phyloP scores from a whole-genome alignment of 2,797 vertebrate species.

The Catharus ustulatus region DNA sequence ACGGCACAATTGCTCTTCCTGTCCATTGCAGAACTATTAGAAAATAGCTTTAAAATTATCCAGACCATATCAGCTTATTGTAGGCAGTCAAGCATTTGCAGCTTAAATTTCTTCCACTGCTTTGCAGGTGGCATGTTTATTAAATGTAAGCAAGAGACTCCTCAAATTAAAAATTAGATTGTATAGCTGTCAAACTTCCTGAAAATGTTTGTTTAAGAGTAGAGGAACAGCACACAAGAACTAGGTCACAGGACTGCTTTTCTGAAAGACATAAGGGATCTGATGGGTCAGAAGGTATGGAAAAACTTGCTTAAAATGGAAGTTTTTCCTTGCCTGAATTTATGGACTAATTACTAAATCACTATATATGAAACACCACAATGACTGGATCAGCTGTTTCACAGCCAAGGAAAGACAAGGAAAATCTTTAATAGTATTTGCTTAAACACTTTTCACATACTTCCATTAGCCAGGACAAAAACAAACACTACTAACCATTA shows the following conservation, averaged over 20 bases:
- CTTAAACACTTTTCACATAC: neutral
- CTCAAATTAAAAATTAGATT: neutral
- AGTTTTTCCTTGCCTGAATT: conserved; percentile 21
- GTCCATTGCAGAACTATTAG: neutral
- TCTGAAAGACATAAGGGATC: neutral
- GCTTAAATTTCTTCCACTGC: neutral
- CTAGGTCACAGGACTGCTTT: neutral
- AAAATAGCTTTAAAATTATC: neutral
- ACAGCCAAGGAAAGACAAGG: conserved; percentile 1
- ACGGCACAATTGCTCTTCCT: neutral
- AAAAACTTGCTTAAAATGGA: conserved; percentile 34
- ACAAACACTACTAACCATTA: neutral
- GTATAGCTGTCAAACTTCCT: neutral
- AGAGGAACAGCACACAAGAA: conserved; percentile 23
- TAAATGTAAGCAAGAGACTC: neutral
- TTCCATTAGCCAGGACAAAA: neutral
- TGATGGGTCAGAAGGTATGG: neutral
- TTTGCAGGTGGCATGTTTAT: neutral
- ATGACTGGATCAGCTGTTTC: neutral
- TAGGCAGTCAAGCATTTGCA: neutral
- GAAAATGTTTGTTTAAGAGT: accelerated
- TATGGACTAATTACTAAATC: neutral
- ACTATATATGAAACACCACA: conserved; percentile 18
- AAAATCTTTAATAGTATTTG: neutral
- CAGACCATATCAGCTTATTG: neutral